phyloP scores from a whole-genome alignment of 1,140 invertebrate species.

The Antheraea pernyi region DNA sequence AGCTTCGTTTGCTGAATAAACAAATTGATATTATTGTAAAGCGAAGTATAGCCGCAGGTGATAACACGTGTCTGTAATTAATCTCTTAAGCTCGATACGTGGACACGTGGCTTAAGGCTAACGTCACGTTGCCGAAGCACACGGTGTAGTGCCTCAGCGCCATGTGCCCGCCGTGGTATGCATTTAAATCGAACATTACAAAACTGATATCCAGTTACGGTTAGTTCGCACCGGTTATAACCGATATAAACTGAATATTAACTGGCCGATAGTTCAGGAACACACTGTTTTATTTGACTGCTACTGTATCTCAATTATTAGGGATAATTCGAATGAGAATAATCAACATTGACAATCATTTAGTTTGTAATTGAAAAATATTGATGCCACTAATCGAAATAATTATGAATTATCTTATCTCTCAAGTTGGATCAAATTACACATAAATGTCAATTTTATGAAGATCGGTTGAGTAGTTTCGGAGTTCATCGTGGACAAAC shows the following conservation, averaged over 20 bases:
- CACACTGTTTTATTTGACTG: background rate
- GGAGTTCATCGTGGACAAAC: too few species aligned
- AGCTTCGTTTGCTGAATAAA: too few species aligned
- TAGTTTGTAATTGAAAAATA: too few species aligned
- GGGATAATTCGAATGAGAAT: too few species aligned
- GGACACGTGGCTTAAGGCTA: background rate
- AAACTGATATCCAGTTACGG: conserved; percentile 3
- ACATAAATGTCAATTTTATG: too few species aligned
- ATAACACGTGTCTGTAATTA: background rate
- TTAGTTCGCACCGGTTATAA: background rate
- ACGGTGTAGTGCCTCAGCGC: background rate
- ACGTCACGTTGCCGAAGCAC: background rate
- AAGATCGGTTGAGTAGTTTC: too few species aligned
- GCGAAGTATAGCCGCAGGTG: background rate
- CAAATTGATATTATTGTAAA: background rate
- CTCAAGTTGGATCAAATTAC: too few species aligned
- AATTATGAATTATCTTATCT: too few species aligned
- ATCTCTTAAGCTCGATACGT: background rate
- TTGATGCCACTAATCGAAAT: too few species aligned
- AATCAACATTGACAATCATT: too few species aligned
- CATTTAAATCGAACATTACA: conserved; percentile 40
- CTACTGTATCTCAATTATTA: too few species aligned
- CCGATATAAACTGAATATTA: background rate
- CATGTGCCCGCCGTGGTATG: conserved; percentile 19
- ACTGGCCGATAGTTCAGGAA: background rate